These are phyloP conservation scores for Varecia variegata DNA, from an alignment of 2,797 vertebrate species.

Conservation along the genomic window DNA sequence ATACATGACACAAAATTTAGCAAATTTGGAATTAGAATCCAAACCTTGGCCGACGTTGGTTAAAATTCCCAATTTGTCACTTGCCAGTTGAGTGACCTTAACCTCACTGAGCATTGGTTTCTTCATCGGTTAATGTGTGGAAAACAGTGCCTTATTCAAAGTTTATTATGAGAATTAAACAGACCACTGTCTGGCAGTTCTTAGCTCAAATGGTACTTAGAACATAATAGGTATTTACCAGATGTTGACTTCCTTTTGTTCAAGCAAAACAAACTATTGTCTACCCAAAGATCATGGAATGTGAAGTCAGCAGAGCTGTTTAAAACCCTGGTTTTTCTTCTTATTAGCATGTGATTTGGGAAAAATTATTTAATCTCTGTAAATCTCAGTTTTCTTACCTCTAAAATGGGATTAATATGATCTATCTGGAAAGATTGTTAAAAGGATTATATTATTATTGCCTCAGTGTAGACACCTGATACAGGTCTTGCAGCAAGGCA, in stretches of 20 bases:
- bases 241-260: not conserved
- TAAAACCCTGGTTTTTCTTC: not conserved
- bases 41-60: not conserved
- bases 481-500: not conserved
- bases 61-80: not conserved
- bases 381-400: conserved; percentile 8
- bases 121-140: not conserved
- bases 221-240: not conserved
- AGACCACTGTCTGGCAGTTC: not conserved
- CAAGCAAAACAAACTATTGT: not conserved
- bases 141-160: not conserved
- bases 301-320: not conserved
- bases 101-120: not conserved
- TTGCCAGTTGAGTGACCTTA: not conserved
- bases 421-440: not conserved
- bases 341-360: not conserved
- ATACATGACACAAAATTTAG: not conserved
- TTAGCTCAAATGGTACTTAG: too few species aligned
- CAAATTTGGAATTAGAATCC: not conserved
- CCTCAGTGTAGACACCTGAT: not conserved
- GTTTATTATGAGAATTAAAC: not conserved
- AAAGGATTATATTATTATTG: not conserved
- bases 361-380: not conserved
- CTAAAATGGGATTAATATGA: not conserved
- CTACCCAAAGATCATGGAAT: not conserved